phyloP scores from a whole-genome alignment of 2,797 vertebrate genomes.

The Erethizon dorsatum region DNA sequence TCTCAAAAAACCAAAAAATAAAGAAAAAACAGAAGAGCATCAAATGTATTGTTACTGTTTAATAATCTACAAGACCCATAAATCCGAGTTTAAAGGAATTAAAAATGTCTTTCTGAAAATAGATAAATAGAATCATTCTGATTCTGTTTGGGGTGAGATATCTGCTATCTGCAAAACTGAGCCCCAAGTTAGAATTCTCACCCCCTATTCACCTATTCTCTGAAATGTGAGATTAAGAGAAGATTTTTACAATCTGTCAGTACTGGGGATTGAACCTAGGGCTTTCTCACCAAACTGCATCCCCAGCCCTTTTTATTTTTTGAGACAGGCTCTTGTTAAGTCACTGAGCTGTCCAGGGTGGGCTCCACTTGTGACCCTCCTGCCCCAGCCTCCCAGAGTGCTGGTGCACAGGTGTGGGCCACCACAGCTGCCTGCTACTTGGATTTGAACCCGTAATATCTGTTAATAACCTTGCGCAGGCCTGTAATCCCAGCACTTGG shows the following conservation, averaged over 20 bases:
- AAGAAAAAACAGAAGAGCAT: background rate
- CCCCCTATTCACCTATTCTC: background rate
- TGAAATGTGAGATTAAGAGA: background rate
- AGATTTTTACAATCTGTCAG: no score
- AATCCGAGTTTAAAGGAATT: background rate
- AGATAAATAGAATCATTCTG: background rate
- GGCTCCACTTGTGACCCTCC: no score
- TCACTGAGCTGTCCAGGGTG: background rate
- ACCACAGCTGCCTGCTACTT: background rate
- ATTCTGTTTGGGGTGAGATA: background rate
- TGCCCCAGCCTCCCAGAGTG: background rate
- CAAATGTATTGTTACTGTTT: background rate
- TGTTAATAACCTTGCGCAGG: background rate
- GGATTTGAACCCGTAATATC: background rate
- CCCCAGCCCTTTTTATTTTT: background rate
- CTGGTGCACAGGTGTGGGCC: background rate
- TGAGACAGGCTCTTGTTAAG: background rate
- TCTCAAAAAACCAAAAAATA: background rate
- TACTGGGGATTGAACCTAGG: background rate
- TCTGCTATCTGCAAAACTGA: conserved; percentile 41
- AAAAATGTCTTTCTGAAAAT: background rate
- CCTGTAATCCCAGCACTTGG: background rate
- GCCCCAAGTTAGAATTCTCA: background rate
- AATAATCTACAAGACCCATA: background rate
- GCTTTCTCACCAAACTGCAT: rapidly evolving